phyloP scores from a whole-genome alignment of 1,140 invertebrate genomes.

The Lepidurus apus region DNA sequence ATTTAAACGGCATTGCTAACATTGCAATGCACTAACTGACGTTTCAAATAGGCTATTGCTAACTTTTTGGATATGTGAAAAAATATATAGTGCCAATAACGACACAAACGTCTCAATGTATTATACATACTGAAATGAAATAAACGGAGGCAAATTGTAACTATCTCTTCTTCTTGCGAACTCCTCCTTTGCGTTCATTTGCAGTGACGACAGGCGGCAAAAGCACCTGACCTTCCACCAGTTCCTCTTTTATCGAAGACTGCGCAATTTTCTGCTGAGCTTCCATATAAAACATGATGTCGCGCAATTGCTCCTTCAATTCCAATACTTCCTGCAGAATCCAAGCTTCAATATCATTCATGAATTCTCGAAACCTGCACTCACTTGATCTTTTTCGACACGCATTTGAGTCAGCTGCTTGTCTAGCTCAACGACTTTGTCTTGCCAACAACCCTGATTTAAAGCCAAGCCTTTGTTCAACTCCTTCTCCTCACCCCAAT shows the following conservation, averaged over 20 bases:
- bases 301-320: constrained; percentile 82
- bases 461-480: constrained; percentile 65
- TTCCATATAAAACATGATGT: constrained; percentile 94
- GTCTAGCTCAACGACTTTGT: constrained; percentile 59
- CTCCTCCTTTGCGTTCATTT: background rate
- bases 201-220: constrained; percentile 40
- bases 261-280: constrained; percentile 65
- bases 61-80: too few relatives aligned
- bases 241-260: constrained; percentile 59
- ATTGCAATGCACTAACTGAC: too few relatives aligned
- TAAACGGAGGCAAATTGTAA: background rate
- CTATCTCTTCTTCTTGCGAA: constrained; percentile 5
- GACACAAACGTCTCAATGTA: too few relatives aligned
- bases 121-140: too few relatives aligned
- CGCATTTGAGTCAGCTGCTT: constrained; percentile 50
- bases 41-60: too few relatives aligned
- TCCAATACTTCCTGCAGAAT: constrained; percentile 62
- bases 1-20: too few relatives aligned
- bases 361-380: background rate
- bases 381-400: constrained; percentile 48
- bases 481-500: constrained; percentile 71
- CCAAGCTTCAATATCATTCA: constrained; percentile 27
- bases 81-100: too few relatives aligned
- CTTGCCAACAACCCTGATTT: constrained; percentile 73
- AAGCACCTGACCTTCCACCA: constrained; percentile 62